Base-by-base conservation (phyloP, 2,888 invertebrate genomes). In the Dexiosoma caninum region DNA sequence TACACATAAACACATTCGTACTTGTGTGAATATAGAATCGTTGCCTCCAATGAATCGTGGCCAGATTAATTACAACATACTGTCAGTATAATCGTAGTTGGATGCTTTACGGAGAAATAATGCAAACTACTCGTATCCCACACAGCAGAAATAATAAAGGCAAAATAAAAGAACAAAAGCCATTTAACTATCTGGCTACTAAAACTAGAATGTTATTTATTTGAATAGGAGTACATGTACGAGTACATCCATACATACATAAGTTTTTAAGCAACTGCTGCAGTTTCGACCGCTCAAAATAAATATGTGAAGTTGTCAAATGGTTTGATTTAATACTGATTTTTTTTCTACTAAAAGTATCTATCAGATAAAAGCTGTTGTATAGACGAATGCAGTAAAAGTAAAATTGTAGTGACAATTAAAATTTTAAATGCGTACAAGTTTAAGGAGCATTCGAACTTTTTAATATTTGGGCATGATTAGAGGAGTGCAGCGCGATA, bases 21-120 rank as follows among this genome's bases (percentile, higher is more conserved):
- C 9, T 30, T n/a, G 16, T 60, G 27, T 62, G 46, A 40, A 37
- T 55, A 64, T 69, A 70, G 69, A 42, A 57, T 66, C 46, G 46
- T 72, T 76, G 76, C 66, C 59, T 71, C 53, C 71, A 76, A 76
- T 77, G 71, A 76, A 69, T 72, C 76, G 76, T 81, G 80, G 80
- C 76, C 72, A 81, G 80, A 81, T 81, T 81, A 81, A 81, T 81
- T 81, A 81, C 80, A 81, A 60, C 80, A 67, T 81, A 62, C 80
- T 76, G 75, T 23, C 75, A 49, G 40, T 55, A 21, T 53, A 53
- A 53, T 27, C 16, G 49, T 19, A 51, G 23, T 57, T 46, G 30
- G 21, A 44, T 53, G 30, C 32, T 49, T 40, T 49, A 42, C 51
- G 8, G 53, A 44, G 55, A 16, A 74, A 72, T 62, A 55, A 40